Base-by-base conservation (phyloP, 2,888 invertebrate species). In the Pachycephus smyrnensis region DNA sequence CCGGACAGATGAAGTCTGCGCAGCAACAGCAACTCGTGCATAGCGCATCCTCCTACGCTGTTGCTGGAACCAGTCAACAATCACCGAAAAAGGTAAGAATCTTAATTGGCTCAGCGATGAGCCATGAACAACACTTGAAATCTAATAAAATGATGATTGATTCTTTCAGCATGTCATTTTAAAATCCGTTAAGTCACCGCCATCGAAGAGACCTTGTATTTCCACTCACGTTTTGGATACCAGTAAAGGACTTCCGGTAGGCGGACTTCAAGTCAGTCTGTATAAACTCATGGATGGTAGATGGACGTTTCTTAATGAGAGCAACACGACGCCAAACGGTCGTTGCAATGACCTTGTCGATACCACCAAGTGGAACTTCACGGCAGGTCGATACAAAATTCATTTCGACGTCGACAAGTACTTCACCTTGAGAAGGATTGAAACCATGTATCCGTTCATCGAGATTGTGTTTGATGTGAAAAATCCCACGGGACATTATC, bases 221-320 rank as follows among this genome's bases (percentile, higher is more conserved):
- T 95, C 96, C 0, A 95, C 96, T 0, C 95, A 96, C 89, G 95
- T 96, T 0, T 90, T 96, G 80, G 97, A 97, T 84, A 95, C 94
- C 1, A 93, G 95, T 0, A 93, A 93, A 73, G 97, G 97, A 0
- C 89, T 90, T 73, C 95, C 97, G 0, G 95, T 95, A 0, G 90
- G 91, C 1, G 95, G 95, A 1, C 87, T 97, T 1, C 94, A 94
- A 86, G 94, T 96, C 3, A 95, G 94, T 79, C 90, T 96, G 11
- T 95, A 94, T 85, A 95, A 95, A 89, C 92, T 94, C 40, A 93
- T 94, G 77, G 94, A 94, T 69, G 93, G 94, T 0, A 90, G 93
- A 40, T 97, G 96, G 96, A 94, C 94, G 0, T 93, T 94, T 79
- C 93, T 96, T 86, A 95, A 94, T 86, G 89, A 33, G 80, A 92